Evolutionary conservation across 2,888 invertebrate species (phyloP).

Genomic region (Gerosis bhagava): DNA sequence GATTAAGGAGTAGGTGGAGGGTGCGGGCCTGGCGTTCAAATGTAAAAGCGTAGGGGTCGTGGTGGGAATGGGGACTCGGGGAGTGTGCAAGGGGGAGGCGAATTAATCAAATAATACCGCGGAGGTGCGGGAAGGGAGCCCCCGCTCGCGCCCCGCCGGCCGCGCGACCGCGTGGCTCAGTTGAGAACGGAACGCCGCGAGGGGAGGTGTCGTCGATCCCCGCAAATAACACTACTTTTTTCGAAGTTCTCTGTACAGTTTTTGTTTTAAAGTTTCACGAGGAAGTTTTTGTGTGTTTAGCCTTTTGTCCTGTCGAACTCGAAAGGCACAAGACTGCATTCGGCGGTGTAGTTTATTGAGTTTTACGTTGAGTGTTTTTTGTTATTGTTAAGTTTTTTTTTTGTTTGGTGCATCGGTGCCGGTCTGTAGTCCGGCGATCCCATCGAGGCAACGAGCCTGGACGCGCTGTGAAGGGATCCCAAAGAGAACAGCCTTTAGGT

Average conservation of each 20-base stretch:
- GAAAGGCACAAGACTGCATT: conserved; percentile 62
- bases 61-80: conserved; percentile 74
- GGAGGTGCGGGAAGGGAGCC: conserved; percentile 56
- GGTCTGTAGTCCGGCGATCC: conserved; percentile 73
- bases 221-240: conserved; percentile 73
- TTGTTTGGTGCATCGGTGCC: conserved; percentile 80
- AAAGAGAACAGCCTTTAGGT: conserved; percentile 79
- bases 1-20: too few relatives aligned
- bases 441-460: conserved; percentile 71
- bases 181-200: conserved; percentile 70
- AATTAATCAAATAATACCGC: conserved; percentile 82
- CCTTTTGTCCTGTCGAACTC: conserved; percentile 62
- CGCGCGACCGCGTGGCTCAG: conserved; percentile 75
- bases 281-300: conserved; percentile 71
- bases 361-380: conserved; percentile 75
- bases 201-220: conserved; percentile 76
- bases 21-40: conserved; percentile 74
- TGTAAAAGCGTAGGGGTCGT: conserved; percentile 79
- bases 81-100: conserved; percentile 81
- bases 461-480: conserved; percentile 65
- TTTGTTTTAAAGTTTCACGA: conserved; percentile 76
- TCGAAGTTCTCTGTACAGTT: conserved; percentile 75
- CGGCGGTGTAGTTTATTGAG: conserved; percentile 68
- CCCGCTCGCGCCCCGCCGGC: conserved; percentile 41
- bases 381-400: conserved; percentile 81